Evolutionary conservation across 2,797 vertebrate species (phyloP).

Genomic region (Protonibea diacanthus): DNA sequence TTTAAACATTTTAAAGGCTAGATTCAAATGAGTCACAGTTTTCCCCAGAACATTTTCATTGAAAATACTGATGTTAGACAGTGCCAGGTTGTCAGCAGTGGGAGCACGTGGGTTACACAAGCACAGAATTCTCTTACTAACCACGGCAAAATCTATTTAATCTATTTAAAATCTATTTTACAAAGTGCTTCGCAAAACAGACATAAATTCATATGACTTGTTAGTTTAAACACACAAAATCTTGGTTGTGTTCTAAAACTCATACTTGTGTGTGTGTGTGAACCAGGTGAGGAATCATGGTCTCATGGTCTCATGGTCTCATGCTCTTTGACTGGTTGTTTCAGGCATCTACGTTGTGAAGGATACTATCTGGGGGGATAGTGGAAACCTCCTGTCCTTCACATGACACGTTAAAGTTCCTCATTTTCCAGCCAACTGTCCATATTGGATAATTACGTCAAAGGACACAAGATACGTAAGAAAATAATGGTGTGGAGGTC

Average conservation of each 20-base stretch:
- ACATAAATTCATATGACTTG: too few relatives aligned
- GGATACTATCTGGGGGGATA: background rate
- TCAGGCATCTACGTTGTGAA: too few relatives aligned
- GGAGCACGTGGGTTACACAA: background rate
- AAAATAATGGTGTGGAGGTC: background rate
- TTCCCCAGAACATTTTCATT: conserved; percentile 9
- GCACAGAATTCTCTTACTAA: background rate
- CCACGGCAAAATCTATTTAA: background rate
- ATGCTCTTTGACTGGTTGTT: too few relatives aligned
- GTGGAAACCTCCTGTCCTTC: background rate
- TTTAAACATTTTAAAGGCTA: background rate
- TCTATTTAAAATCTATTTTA: too few relatives aligned
- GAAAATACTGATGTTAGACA: conserved; percentile 4
- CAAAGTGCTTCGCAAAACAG: too few relatives aligned
- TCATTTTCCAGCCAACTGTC: background rate
- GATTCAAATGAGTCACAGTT: background rate
- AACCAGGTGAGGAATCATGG: background rate
- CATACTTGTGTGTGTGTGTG: background rate
- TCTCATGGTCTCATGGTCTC: too few relatives aligned
- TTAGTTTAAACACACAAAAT: too few relatives aligned
- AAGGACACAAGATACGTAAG: too few relatives aligned
- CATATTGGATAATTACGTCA: too few relatives aligned
- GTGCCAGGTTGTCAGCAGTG: background rate
- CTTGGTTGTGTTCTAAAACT: background rate
- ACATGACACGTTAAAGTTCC: background rate